A percentile compares a stretch with the other conserved stretches of the same genome.
These are phyloP conservation scores for Notolepis coatsorum DNA, from an alignment of 2,797 vertebrate genomes.

Conservation along the genomic window DNA sequence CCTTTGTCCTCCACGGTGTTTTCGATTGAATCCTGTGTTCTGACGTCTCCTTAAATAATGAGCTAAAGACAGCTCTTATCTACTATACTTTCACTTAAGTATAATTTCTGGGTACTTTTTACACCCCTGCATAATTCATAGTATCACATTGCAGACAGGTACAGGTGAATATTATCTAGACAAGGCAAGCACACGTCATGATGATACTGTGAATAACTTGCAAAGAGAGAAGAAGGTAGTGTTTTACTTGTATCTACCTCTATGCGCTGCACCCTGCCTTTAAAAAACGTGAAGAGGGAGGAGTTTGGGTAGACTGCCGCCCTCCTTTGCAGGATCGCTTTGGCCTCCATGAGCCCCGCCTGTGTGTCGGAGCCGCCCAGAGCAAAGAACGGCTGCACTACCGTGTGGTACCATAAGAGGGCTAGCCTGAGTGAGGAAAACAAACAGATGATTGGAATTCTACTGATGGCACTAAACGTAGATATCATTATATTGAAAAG, in stretches of 20 bases:
- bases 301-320: conserved; percentile 96
- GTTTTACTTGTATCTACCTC: conserved; percentile 83
- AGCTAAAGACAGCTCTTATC: too few relatives aligned
- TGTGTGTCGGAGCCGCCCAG: conserved; percentile 93
- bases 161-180: too few relatives aligned
- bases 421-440: conserved; percentile 83
- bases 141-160: too few relatives aligned
- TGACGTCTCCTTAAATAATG: too few relatives aligned
- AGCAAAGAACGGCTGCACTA: conserved; percentile 98
- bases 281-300: conserved; percentile 98
- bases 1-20: too few relatives aligned
- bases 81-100: too few relatives aligned
- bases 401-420: conserved; percentile 98
- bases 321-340: conserved; percentile 93
- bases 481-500: neutral
- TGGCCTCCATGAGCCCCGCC: conserved; percentile 92
- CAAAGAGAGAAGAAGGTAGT: too few relatives aligned
- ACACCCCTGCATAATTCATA: too few relatives aligned
- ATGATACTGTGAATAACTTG: too few relatives aligned
- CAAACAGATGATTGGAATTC: neutral
- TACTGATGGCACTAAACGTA: neutral
- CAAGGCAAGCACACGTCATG: too few relatives aligned
- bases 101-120: too few relatives aligned
- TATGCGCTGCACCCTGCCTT: conserved; percentile 96
- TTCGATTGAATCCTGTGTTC: too few relatives aligned